Percentiles rank a stretch among this genome's conserved stretches.
Evolutionary conservation across 2,888 invertebrate genomes (phyloP).

Genomic region (Crioceris asparagi): DNA sequence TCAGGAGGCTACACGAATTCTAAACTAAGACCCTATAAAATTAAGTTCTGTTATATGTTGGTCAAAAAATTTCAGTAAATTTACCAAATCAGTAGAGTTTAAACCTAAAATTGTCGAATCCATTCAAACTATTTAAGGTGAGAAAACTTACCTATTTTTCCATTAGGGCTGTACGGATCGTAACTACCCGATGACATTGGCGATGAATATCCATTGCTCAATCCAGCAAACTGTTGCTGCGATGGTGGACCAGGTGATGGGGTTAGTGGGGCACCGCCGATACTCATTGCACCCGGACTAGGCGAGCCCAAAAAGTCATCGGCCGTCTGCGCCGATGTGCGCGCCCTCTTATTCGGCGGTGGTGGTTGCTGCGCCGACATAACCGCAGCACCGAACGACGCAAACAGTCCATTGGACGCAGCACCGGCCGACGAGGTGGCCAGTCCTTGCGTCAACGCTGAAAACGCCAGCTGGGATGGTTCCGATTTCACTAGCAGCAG

Average conservation of each 20-base stretch:
- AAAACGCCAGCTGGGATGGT: no score
- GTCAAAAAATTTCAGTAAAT: no score
- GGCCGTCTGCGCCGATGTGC: conserved; percentile 17
- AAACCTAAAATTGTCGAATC: not conserved
- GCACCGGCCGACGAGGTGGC: conserved; percentile 34
- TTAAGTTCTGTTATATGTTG: no score
- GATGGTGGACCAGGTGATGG: conserved; percentile 51
- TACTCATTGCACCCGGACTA: conserved; percentile 45
- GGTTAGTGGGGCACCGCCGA: conserved; percentile 52
- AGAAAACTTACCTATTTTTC: conserved; percentile 67
- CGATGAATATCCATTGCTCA: conserved; percentile 72
- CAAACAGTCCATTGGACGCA: conserved; percentile 22
- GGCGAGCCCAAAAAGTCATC: conserved; percentile 57
- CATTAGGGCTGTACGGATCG: conserved; percentile 82
- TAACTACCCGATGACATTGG: conserved; percentile 82
- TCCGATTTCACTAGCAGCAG: conserved; percentile 27
- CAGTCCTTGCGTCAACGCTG: no score
- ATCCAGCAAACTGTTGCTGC: conserved; percentile 39
- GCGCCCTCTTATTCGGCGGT: conserved; percentile 37
- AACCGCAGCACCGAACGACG: conserved; percentile 23
- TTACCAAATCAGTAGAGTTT: not conserved
- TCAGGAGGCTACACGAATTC: no score
- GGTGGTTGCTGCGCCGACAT: conserved; percentile 8
- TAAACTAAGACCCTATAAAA: no score
- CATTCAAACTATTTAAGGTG: not conserved